Base-by-base conservation (phyloP, 2,797 vertebrate genomes). In the Tinamus major region DNA sequence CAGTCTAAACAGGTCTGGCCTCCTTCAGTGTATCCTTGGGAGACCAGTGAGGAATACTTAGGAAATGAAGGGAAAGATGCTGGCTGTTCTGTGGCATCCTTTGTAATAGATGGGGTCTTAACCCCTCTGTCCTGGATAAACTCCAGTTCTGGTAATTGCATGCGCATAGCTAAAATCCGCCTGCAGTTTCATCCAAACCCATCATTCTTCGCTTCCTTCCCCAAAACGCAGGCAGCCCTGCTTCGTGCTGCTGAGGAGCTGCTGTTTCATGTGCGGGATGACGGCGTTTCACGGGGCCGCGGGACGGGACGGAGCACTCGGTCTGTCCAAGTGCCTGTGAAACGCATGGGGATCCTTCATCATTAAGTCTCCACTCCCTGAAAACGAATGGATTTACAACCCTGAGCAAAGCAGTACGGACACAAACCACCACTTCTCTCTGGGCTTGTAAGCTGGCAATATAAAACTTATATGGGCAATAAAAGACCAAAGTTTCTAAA, bases 231-330 rank as follows among this genome's bases (percentile, higher is more conserved):
- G 65, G 85, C 86, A 95, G 87, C 21, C 82, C 91, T 90, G 85
- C 92, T 95, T 95, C 91, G 90, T 92, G 91, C 81, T 92, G 89
- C 71, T 91, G 68, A 93, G 78, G 91, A 94, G 91, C 91, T 80
- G 85, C 87, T 96, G 92, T 95, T 96, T 96, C 96, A 96, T 94
- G 94, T 96, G 96, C 93, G 90, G 86, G 84, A 94, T 89, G 89
- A 95, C 93, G 95, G 85, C 89, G 87, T 95, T 96, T 95, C 87
- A 87, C 19, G 75, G 68, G 89, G 72, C 23, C 69, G 82, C 65
- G 85, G 92, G 94, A 92, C 24, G 76, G 83, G 80, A 71, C 93
- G 61, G 93, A 94, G 70, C 33, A 24, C 65, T 79, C 41, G 44
- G 81, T 93, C 80, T 87, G 85, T 65, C 76, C 87, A 83, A 68